Evolutionary conservation across 2,113 vertebrate genomes (phyloP).

Genomic region (Corythornis madagascariensis): DNA sequence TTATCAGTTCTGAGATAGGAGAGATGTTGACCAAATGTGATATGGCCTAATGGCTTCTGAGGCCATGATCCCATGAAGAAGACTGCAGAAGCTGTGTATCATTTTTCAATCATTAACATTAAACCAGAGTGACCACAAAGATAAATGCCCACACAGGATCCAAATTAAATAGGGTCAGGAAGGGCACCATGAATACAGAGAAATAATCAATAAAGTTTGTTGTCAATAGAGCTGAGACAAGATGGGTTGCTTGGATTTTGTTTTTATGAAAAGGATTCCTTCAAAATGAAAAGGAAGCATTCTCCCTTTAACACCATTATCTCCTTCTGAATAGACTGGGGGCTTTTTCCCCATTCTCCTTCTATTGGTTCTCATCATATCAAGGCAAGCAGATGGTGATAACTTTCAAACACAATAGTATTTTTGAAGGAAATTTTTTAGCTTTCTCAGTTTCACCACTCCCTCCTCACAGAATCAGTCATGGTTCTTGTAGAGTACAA

Average conservation of each 20-base stretch:
- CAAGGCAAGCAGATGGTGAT: not conserved
- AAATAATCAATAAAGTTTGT: conserved; percentile 37
- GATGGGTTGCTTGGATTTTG: not conserved
- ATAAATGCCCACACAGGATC: conserved; percentile 9
- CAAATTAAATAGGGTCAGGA: conserved; percentile 56
- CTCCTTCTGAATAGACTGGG: not conserved
- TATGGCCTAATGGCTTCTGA: not conserved
- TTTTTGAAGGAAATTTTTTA: not conserved
- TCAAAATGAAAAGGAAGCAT: not conserved
- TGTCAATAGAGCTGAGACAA: not conserved
- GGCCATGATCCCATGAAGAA: not conserved
- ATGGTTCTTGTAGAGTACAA: not conserved
- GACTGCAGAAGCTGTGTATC: not conserved
- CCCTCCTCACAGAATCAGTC: not conserved
- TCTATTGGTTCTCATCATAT: not conserved
- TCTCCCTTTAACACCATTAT: not conserved
- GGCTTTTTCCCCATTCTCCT: not conserved
- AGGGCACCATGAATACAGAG: not conserved
- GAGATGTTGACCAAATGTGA: not conserved
- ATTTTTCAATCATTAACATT: conserved; percentile 24
- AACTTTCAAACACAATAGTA: not conserved
- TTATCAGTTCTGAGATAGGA: not conserved
- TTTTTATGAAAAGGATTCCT: not conserved
- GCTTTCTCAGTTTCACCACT: not conserved
- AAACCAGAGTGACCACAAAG: conserved; percentile 31